These are phyloP conservation scores for Pogoniulus pusillus DNA, from an alignment of 2,797 vertebrate species.

Conservation along the genomic window DNA sequence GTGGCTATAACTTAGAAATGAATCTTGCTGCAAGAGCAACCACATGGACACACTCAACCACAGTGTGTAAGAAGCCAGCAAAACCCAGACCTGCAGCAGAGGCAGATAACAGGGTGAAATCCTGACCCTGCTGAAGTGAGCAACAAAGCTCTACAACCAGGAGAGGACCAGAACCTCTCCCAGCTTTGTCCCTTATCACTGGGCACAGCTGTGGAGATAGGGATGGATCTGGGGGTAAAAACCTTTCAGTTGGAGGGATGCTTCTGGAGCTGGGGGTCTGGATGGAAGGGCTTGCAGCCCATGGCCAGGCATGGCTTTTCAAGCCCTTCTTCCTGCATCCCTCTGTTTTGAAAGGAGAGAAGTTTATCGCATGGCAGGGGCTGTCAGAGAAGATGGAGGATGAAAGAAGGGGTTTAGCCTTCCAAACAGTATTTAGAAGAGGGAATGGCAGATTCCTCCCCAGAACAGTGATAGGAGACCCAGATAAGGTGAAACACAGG, in stretches of 20 bases:
- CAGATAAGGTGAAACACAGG: background rate
- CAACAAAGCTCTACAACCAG: background rate
- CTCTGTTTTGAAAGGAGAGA: background rate
- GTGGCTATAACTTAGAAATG: background rate
- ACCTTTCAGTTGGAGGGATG: background rate
- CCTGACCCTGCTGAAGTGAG: background rate
- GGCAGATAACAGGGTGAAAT: slow-evolving; percentile 41
- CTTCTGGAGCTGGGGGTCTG: background rate
- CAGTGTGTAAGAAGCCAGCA: background rate
- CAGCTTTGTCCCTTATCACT: background rate
- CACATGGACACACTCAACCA: background rate
- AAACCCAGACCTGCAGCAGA: slow-evolving; percentile 12
- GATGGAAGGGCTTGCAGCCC: background rate
- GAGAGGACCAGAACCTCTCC: background rate
- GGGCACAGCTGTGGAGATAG: background rate
- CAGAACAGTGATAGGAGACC: fast-evolving
- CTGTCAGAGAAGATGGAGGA: background rate
- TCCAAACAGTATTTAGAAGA: background rate
- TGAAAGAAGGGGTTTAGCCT: background rate
- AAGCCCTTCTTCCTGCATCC: background rate
- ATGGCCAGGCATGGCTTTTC: fast-evolving
- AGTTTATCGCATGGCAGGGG: background rate
- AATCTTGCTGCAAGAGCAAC: background rate
- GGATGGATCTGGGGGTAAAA: background rate
- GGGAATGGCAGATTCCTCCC: background rate